These are phyloP conservation scores for Amphibalanus amphitrite DNA, from an alignment of 1,140 invertebrate genomes.

Conservation along the genomic window DNA sequence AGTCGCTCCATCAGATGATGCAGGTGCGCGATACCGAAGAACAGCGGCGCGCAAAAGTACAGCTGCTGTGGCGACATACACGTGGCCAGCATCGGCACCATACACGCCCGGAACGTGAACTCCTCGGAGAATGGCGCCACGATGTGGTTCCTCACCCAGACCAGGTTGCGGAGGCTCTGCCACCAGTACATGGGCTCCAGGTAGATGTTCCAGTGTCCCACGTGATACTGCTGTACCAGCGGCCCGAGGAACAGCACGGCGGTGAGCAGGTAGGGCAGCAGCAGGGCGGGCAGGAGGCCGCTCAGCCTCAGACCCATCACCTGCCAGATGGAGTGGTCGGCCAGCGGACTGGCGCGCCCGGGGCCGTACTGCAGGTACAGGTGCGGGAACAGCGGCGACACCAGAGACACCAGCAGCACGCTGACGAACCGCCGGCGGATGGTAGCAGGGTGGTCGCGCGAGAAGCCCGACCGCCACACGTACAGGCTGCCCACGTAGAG, in stretches of 20 bases:
- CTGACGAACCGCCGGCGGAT: slow-evolving; percentile 75
- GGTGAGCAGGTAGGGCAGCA: slow-evolving; percentile 61
- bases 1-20: slow-evolving; percentile 75
- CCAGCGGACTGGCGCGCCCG: slow-evolving; percentile 18
- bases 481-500: slow-evolving; percentile 17
- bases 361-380: slow-evolving; percentile 16
- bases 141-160: slow-evolving; percentile 74
- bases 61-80: slow-evolving; percentile 54
- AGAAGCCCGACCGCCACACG: slow-evolving; percentile 26
- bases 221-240: slow-evolving; percentile 44
- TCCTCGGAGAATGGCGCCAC: slow-evolving; percentile 88
- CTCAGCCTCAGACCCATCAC: slow-evolving; percentile 53
- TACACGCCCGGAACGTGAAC: slow-evolving; percentile 83
- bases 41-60: slow-evolving; percentile 68
- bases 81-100: slow-evolving; percentile 73
- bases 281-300: slow-evolving; percentile 51
- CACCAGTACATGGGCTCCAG: slow-evolving; percentile 53
- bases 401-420: slow-evolving; percentile 55
- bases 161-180: slow-evolving; percentile 46
- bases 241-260: slow-evolving; percentile 70
- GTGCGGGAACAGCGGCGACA: slow-evolving; percentile 49
- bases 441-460: slow-evolving; percentile 67
- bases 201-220: slow-evolving; percentile 6
- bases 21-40: slow-evolving; percentile 83
- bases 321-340: slow-evolving; percentile 33